Percentiles rank a stretch among this genome's conserved stretches.
Conservation (phyloP, 2,888 invertebrate genomes). For the Drosophila imparisetae region DNA sequence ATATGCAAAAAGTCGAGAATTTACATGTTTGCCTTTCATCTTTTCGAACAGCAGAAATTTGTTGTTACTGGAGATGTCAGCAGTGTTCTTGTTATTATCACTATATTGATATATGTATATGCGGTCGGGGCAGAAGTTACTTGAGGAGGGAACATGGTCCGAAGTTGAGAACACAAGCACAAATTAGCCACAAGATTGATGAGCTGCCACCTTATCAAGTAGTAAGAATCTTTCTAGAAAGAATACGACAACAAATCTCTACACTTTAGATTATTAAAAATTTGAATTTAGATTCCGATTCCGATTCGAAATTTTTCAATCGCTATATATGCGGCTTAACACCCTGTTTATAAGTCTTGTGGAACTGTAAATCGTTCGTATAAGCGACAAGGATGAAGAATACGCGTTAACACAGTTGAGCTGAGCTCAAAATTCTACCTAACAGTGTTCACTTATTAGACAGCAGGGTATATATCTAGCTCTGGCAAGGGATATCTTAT, state of each 20-base stretch:
- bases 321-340: no score
- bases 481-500: not conserved
- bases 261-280: not conserved
- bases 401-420: no score
- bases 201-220: not conserved
- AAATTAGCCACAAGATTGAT: not conserved
- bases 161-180: not conserved
- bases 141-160: not conserved
- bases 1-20: constrained; percentile 1
- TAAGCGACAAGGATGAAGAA: no score
- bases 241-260: not conserved
- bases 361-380: not conserved
- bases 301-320: not conserved
- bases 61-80: not conserved
- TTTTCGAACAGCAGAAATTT: not conserved
- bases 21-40: constrained; percentile 18
- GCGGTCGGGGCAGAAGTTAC: not conserved
- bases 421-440: not conserved
- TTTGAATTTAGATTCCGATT: not conserved
- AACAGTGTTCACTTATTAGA: not conserved
- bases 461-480: not conserved
- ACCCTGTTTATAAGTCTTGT: not conserved
- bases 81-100: constrained; percentile 5
- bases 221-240: not conserved
- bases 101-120: not conserved